Conservation (phyloP, 2,113 vertebrate genomes). For the Podarcis cretensis region DNA sequence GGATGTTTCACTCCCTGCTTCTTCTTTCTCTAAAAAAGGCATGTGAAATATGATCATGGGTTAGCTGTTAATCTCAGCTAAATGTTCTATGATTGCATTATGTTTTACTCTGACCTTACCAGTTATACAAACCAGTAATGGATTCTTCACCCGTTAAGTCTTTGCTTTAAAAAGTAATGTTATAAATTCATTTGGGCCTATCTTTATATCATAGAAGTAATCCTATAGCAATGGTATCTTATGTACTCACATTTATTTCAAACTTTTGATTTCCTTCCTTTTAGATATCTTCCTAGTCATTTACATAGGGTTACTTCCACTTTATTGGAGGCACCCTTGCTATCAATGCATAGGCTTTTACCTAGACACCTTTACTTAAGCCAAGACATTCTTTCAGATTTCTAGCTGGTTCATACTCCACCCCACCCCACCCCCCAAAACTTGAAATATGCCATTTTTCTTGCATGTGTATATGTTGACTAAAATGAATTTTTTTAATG, state of each 20-base stretch:
- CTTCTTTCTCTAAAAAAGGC: too few species aligned
- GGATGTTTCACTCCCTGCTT: neutral
- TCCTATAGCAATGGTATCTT: neutral
- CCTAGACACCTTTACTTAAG: neutral
- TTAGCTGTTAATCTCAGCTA: neutral
- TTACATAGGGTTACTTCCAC: neutral
- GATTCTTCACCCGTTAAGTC: neutral
- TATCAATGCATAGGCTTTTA: neutral
- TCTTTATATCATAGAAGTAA: neutral
- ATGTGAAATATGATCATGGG: neutral
- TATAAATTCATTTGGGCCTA: neutral
- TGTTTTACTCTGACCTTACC: neutral
- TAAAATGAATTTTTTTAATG: conserved; percentile 14
- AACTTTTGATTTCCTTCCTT: neutral
- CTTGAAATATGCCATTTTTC: conserved; percentile 16
- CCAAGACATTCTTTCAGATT: conserved; percentile 1
- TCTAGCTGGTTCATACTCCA: conserved; percentile 31
- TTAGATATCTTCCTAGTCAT: neutral
- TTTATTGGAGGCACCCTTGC: neutral
- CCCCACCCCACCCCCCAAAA: neutral
- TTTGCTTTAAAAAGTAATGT: neutral
- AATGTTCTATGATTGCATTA: neutral
- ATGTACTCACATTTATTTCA: neutral
- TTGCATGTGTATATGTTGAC: conserved; percentile 11
- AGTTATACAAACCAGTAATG: neutral